These are phyloP conservation scores for Lasioglossum lativentre DNA, from an alignment of 2,888 invertebrate species.

Conservation along the genomic window DNA sequence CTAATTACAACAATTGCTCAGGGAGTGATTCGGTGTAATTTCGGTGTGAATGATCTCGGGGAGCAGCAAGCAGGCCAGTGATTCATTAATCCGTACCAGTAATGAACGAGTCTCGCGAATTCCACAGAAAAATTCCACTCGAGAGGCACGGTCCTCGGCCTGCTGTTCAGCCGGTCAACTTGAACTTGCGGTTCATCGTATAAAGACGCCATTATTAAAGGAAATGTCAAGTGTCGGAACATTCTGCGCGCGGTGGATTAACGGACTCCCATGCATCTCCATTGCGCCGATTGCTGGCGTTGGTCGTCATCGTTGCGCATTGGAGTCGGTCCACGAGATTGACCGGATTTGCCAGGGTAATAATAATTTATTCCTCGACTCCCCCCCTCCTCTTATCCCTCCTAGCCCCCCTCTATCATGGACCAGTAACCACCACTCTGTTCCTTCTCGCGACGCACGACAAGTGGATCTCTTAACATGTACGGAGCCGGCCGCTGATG, in stretches of 20 bases:
- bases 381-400: slow-evolving; percentile 37
- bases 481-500: slow-evolving; percentile 74
- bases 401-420: not conserved
- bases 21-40: not conserved
- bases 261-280: slow-evolving; percentile 68
- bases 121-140: slow-evolving; percentile 9
- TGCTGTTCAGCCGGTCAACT: slow-evolving; percentile 44
- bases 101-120: not conserved
- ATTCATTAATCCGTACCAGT: slow-evolving; percentile 1
- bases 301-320: slow-evolving; percentile 66
- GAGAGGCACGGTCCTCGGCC: not conserved
- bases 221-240: slow-evolving; percentile 65
- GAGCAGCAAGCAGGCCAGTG: not conserved
- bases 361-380: slow-evolving; percentile 77
- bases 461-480: slow-evolving; percentile 74
- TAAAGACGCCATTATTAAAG: slow-evolving; percentile 62
- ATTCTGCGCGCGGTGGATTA: slow-evolving; percentile 58
- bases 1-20: not conserved
- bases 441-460: slow-evolving; percentile 47
- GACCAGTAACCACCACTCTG: not conserved
- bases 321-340: slow-evolving; percentile 74
- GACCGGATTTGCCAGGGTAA: slow-evolving; percentile 78
- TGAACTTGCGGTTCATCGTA: slow-evolving; percentile 65
- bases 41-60: not conserved
- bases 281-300: slow-evolving; percentile 62